phyloP scores from a whole-genome alignment of 2,888 invertebrate genomes.

The Prosopocoilus inquinatus region DNA sequence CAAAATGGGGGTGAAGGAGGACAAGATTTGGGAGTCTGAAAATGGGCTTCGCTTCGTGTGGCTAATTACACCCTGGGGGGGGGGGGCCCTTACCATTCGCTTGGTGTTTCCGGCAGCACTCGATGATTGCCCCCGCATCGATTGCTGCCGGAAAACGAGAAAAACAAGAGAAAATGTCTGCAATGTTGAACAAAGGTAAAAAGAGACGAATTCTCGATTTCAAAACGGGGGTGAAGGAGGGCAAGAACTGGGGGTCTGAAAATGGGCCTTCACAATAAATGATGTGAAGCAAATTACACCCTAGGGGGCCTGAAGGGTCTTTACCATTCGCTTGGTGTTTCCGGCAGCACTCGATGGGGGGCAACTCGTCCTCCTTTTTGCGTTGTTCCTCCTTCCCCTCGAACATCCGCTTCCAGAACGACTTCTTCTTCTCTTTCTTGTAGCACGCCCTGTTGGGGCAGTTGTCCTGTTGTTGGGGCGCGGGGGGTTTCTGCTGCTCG shows the following conservation, averaged over 20 bases:
- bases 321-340: not conserved
- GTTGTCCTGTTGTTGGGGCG: slow-evolving; percentile 2
- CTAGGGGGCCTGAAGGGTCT: no score
- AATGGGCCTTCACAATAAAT: no score
- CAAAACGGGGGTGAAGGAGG: not conserved
- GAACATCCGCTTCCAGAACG: slow-evolving; percentile 22
- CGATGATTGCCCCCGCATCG: no score
- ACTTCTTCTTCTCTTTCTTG: slow-evolving; percentile 17
- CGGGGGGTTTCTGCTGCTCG: not conserved
- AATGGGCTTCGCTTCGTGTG: not conserved
- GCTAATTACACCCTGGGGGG: not conserved
- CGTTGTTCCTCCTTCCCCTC: slow-evolving; percentile 1
- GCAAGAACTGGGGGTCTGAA: not conserved
- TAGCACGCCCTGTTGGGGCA: slow-evolving; percentile 19
- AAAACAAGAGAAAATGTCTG: no score
- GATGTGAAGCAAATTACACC: not conserved
- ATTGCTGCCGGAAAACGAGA: no score
- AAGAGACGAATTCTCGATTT: not conserved
- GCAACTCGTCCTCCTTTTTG: not conserved
- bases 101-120: slow-evolving; percentile 15
- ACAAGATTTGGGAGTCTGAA: not conserved
- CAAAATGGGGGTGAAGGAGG: not conserved
- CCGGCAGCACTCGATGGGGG: slow-evolving; percentile 20
- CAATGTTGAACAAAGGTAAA: no score
- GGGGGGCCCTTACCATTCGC: no score